These are phyloP conservation scores for human DNA, from an alignment of 2,113 vertebrate species.

Conservation along the genomic window GRCh38 chr18:76932001-76932500, in stretches of 20 bases:
- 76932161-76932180: background rate
- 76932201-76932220: rapidly evolving
- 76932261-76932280: too few species aligned
- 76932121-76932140: background rate
- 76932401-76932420: background rate
- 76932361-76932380: background rate
- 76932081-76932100: background rate
- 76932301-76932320: background rate
- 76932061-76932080: rapidly evolving
- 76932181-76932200: rapidly evolving
- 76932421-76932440: background rate
- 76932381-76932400: background rate
- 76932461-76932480: background rate
- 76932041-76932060: rapidly evolving
- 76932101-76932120: too few species aligned
- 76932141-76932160: rapidly evolving
- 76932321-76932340: rapidly evolving
- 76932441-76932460: background rate
- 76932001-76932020: too few species aligned
- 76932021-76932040: background rate
- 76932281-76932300: rapidly evolving
- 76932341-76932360: background rate
- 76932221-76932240: background rate
- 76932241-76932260: background rate
- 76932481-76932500: background rate